phyloP scores from a whole-genome alignment of 2,797 vertebrate species.

The Chaetodon trifasciatus region DNA sequence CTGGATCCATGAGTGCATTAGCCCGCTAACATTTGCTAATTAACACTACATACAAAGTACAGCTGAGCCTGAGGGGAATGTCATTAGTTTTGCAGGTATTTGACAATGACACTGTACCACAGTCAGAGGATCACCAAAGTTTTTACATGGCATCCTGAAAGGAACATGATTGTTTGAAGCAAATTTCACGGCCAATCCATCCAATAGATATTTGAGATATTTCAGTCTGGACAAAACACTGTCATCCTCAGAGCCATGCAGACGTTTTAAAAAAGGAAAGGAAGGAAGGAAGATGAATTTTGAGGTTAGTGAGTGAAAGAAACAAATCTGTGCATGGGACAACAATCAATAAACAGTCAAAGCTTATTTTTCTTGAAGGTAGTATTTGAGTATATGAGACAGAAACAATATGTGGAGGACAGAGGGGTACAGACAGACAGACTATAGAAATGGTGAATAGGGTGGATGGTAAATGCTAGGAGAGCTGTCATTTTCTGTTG shows the following conservation, averaged over 20 bases:
- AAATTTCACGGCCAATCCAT: neutral
- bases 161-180: neutral
- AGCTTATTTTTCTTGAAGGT: neutral
- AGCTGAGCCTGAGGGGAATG: neutral
- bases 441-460: slow-evolving; percentile 24
- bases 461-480: slow-evolving; percentile 25
- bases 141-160: neutral
- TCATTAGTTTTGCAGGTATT: too few relatives aligned
- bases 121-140: too few relatives aligned
- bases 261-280: neutral
- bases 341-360: slow-evolving; percentile 4
- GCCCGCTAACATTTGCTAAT: neutral
- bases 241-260: neutral
- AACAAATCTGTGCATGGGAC: neutral
- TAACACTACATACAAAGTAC: neutral
- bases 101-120: too few relatives aligned
- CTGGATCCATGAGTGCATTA: too few relatives aligned
- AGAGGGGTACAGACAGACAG: slow-evolving; percentile 4
- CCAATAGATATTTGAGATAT: neutral
- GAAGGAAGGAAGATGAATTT: neutral
- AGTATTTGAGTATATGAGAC: neutral
- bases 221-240: neutral
- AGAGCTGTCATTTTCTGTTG: slow-evolving; percentile 60
- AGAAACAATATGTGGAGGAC: neutral
- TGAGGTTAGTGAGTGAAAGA: slow-evolving; percentile 1